A percentile compares a stretch with the other conserved stretches of the same genome.
phyloP scores from a whole-genome alignment of 1,140 invertebrate genomes.

The Zaprionus nigranus region DNA sequence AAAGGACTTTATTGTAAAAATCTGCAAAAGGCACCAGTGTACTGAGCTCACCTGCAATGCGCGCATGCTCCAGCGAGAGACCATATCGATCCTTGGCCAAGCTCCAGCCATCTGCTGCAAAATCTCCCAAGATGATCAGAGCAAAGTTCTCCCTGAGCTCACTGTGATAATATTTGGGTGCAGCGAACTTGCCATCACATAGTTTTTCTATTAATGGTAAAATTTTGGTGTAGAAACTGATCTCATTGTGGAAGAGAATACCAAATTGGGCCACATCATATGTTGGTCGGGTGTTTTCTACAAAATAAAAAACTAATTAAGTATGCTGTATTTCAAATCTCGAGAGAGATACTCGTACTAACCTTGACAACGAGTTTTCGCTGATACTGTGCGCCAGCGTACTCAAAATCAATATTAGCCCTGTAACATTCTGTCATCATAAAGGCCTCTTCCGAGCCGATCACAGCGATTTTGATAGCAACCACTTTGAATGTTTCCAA shows the following conservation, averaged over 20 bases:
- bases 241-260: conserved; percentile 69
- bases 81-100: conserved; percentile 59
- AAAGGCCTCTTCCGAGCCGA: conserved; percentile 66
- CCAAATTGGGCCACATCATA: conserved; percentile 56
- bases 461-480: conserved; percentile 54
- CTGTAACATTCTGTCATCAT: conserved; percentile 75
- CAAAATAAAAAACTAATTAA: neutral
- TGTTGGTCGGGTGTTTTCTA: conserved; percentile 70
- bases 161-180: conserved; percentile 73
- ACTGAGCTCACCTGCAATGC: conserved; percentile 37
- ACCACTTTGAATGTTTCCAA: conserved; percentile 47
- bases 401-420: conserved; percentile 53
- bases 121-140: conserved; percentile 64
- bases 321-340: neutral
- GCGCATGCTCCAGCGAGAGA: conserved; percentile 56
- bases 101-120: conserved; percentile 57
- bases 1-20: neutral
- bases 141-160: conserved; percentile 53
- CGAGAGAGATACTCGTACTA: neutral
- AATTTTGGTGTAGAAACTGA: conserved; percentile 68
- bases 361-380: conserved; percentile 75
- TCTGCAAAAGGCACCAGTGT: no score
- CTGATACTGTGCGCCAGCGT: conserved; percentile 37
- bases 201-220: conserved; percentile 61
- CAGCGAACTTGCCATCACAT: conserved; percentile 37